Percentiles rank a stretch among this genome's conserved stretches.
phyloP scores from a whole-genome alignment of 2,888 invertebrate genomes.

The Harpalus rufipes region DNA sequence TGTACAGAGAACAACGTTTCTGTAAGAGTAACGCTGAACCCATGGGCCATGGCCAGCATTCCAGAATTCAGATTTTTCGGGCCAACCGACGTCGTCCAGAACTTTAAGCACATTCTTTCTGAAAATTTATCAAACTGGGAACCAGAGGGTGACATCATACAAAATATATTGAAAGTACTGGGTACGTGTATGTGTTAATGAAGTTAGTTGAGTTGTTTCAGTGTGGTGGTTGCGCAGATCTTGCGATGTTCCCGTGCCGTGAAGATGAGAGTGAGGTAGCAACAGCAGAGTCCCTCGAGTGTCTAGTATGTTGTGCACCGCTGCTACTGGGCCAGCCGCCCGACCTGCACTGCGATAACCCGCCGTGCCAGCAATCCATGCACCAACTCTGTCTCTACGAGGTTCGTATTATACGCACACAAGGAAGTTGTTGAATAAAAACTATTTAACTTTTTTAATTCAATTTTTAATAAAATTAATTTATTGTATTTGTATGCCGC shows the following conservation, averaged over 20 bases:
- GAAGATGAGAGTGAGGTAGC: not conserved
- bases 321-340: not conserved
- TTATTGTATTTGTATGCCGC: too few relatives aligned
- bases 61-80: constrained; percentile 59
- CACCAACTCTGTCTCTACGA: not conserved
- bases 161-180: constrained; percentile 52
- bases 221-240: not conserved
- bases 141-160: constrained; percentile 41
- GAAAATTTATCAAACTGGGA: constrained; percentile 59
- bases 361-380: not conserved
- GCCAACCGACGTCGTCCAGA: constrained; percentile 11
- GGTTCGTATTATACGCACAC: not conserved
- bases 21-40: constrained; percentile 46
- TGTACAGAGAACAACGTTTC: constrained; percentile 21
- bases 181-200: constrained; percentile 15
- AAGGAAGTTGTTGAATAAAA: too few relatives aligned
- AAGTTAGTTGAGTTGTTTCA: not conserved
- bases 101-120: constrained; percentile 19
- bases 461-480: too few relatives aligned
- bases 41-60: constrained; percentile 43
- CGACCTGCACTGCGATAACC: not conserved
- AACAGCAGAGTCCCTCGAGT: not conserved
- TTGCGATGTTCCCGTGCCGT: not conserved
- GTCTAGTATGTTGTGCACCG: not conserved
- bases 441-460: too few relatives aligned